Evolutionary conservation across 92 coral and sea anemone species (phyloP).

Genomic region (Actinostola sp.): DNA sequence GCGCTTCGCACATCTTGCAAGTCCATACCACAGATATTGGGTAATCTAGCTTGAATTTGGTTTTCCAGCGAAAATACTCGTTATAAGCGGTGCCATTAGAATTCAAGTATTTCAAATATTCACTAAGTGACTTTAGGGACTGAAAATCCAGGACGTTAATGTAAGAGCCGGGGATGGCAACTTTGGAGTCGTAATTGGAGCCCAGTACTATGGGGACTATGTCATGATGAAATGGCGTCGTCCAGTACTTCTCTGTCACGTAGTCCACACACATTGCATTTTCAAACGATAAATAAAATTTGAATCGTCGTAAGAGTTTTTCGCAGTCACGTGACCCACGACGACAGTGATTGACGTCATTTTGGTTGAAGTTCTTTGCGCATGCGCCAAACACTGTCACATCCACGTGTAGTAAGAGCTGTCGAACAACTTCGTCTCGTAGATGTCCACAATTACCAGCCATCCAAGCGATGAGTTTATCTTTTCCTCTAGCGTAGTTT

Average conservation of each 20-base stretch:
- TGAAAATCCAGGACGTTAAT: slow-evolving; percentile 71
- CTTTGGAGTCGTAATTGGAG: slow-evolving; percentile 48
- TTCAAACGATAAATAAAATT: slow-evolving; percentile 84
- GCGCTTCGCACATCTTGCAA: slow-evolving; percentile 66
- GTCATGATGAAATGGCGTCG: slow-evolving; percentile 38
- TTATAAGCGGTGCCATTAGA: slow-evolving; percentile 74
- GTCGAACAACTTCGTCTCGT: slow-evolving; percentile 63
- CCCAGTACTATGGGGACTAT: slow-evolving; percentile 82
- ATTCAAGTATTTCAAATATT: slow-evolving; percentile 55
- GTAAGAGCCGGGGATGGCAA: slow-evolving; percentile 79
- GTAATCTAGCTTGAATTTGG: slow-evolving; percentile 32
- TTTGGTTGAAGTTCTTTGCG: slow-evolving; percentile 69
- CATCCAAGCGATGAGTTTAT: slow-evolving; percentile 80
- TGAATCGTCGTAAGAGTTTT: slow-evolving; percentile 29
- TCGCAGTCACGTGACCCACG: slow-evolving; percentile 12
- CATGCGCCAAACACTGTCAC: slow-evolving; percentile 83
- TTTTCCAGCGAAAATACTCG: slow-evolving; percentile 74
- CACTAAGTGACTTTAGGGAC: slow-evolving; percentile 59
- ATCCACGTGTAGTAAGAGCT: slow-evolving; percentile 56
- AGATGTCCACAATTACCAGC: slow-evolving; percentile 72
- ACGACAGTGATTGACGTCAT: background rate
- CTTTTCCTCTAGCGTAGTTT: slow-evolving; percentile 74
- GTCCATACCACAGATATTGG: slow-evolving; percentile 80
- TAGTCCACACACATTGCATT: slow-evolving; percentile 71
- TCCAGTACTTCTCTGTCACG: slow-evolving; percentile 84